These are phyloP conservation scores for Zaprionus inermis DNA, from an alignment of 1,140 invertebrate species.

Conservation along the genomic window DNA sequence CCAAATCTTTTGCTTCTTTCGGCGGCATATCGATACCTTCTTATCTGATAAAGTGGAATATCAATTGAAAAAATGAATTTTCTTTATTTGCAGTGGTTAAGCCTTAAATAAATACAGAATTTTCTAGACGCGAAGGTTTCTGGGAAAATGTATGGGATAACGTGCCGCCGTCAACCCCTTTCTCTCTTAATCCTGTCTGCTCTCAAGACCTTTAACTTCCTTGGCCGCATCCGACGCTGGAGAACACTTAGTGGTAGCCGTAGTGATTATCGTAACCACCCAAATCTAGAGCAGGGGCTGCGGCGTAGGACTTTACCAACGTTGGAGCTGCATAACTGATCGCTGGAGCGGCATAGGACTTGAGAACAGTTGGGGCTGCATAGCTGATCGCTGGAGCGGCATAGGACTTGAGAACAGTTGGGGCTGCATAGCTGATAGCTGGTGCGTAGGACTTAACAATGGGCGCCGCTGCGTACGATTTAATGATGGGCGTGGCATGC, in stretches of 20 bases:
- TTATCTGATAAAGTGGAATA: neutral
- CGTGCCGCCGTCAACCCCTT: conserved; percentile 57
- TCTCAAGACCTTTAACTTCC: neutral
- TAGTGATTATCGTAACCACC: conserved; percentile 66
- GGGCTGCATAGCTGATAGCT: conserved; percentile 69
- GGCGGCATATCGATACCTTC: too few species aligned
- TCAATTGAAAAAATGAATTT: conserved; percentile 65
- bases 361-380: conserved; percentile 53
- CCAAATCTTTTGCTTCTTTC: too few species aligned
- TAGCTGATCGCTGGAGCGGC: conserved; percentile 59
- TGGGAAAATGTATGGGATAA: conserved; percentile 47
- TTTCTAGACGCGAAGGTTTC: conserved; percentile 21
- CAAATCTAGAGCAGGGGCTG: conserved; percentile 57
- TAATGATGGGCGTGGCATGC: conserved; percentile 55
- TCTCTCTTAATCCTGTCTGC: conserved; percentile 15
- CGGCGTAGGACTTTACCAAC: conserved; percentile 49
- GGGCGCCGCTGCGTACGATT: conserved; percentile 49
- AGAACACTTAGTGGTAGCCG: conserved; percentile 53
- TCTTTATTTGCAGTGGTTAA: conserved; percentile 65
- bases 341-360: conserved; percentile 62
- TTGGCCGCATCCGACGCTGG: conserved; percentile 11
- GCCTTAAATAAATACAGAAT: conserved; percentile 76
- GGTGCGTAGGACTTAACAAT: conserved; percentile 63
- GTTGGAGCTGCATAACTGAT: conserved; percentile 53
- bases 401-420: conserved; percentile 62